phyloP scores from a whole-genome alignment of 23 tunicate species.

The Trididemnum nubilum region DNA sequence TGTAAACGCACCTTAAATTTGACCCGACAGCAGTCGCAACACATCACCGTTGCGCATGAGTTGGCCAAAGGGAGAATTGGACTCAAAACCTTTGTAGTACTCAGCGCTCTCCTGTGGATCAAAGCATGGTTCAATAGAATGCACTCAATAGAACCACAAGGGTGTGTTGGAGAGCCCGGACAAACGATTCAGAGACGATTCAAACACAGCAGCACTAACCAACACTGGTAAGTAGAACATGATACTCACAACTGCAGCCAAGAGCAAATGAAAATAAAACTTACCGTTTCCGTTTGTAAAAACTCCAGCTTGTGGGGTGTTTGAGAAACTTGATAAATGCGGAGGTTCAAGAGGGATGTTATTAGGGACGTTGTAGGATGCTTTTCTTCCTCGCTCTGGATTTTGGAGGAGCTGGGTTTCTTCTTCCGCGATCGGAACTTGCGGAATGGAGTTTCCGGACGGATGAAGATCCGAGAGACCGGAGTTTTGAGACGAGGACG shows the following conservation, averaged over 20 bases:
- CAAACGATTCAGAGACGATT: no score
- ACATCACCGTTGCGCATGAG: no score
- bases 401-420: not conserved
- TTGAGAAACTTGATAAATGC: not conserved
- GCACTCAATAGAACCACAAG: no score
- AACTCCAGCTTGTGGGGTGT: not conserved
- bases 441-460: not conserved
- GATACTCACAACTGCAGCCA: not conserved
- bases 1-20: no score
- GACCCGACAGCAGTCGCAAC: no score
- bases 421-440: not conserved
- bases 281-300: not conserved
- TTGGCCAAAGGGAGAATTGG: no score
- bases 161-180: no score
- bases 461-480: not conserved
- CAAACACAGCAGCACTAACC: no score
- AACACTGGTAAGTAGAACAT: no score
- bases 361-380: constrained; percentile 18
- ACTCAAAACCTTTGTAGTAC: no score
- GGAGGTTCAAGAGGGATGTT: not conserved
- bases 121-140: no score
- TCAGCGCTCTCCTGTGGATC: no score
- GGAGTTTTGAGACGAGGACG: not conserved
- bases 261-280: not conserved
- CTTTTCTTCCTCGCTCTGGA: constrained; percentile 3